phyloP scores from a whole-genome alignment of 2,888 invertebrate genomes.

The Stenolophus ochropezus region DNA sequence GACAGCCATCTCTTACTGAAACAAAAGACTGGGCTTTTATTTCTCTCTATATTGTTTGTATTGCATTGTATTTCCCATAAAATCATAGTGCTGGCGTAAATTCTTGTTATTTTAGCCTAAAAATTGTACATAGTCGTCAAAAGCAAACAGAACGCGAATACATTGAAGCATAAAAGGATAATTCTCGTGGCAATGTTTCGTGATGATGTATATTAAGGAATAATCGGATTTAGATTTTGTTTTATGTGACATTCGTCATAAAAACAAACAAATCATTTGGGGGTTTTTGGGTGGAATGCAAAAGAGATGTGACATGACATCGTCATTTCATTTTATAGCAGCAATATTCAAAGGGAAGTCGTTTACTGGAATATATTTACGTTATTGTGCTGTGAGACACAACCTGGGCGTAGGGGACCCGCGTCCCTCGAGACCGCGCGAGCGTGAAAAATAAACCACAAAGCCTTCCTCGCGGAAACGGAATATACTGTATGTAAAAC shows the following conservation, averaged over 20 bases:
- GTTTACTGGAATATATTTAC: slow-evolving; percentile 50
- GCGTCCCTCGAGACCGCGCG: background rate
- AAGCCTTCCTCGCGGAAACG: slow-evolving; percentile 27
- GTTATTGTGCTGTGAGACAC: slow-evolving; percentile 42
- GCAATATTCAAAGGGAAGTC: slow-evolving; percentile 54
- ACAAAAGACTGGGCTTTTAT: too few species aligned
- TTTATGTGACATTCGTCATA: slow-evolving; percentile 14
- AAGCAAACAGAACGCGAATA: too few species aligned
- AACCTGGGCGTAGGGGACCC: background rate
- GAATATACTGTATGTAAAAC: slow-evolving; percentile 52
- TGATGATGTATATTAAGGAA: too few species aligned
- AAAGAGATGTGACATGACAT: slow-evolving; percentile 45
- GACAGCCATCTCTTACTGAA: too few species aligned
- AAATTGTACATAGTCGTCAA: too few species aligned
- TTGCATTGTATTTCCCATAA: too few species aligned
- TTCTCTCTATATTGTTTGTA: too few species aligned
- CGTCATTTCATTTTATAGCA: slow-evolving; percentile 50
- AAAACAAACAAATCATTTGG: slow-evolving; percentile 39
- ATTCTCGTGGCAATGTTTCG: too few species aligned
- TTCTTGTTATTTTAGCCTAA: too few species aligned
- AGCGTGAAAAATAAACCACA: slow-evolving; percentile 51
- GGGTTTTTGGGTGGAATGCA: slow-evolving; percentile 2
- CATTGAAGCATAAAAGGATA: too few species aligned
- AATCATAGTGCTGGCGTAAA: too few species aligned
- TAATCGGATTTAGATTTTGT: too few species aligned